Conservation (phyloP, 2,888 invertebrate genomes). For the Chrysomela aeneicollis region DNA sequence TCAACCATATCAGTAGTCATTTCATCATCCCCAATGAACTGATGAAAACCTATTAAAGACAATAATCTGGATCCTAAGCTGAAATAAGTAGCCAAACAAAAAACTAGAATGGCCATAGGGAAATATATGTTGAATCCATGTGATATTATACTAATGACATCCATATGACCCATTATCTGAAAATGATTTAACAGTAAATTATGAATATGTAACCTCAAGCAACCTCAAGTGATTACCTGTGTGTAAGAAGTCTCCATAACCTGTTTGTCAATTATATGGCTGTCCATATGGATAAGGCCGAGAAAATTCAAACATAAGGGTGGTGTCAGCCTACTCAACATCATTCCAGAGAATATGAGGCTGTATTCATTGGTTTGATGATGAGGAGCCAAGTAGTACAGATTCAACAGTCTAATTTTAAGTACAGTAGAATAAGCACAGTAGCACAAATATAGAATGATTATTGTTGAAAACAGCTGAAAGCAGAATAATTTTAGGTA, state of each 20-base stretch:
- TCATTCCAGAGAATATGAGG: conserved; percentile 98
- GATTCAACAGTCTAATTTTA: conserved; percentile 93
- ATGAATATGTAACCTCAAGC: too few relatives aligned
- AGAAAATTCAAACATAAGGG: conserved; percentile 99
- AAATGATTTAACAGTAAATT: conserved; percentile 21
- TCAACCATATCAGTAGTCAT: conserved; percentile 93
- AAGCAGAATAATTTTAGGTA: conserved; percentile 46
- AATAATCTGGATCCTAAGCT: conserved; percentile 90
- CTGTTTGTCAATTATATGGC: conserved; percentile 83
- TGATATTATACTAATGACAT: conserved; percentile 94
- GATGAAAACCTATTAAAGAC: conserved; percentile 93
- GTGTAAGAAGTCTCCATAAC: conserved; percentile 94
- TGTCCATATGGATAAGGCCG: conserved; percentile 97
- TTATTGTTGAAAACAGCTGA: conserved; percentile 86
- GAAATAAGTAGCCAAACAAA: conserved; percentile 94
- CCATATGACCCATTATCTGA: conserved; percentile 99
- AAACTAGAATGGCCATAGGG: conserved; percentile 93
- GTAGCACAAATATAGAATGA: conserved; percentile 94
- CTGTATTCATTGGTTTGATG: conserved; percentile 99
- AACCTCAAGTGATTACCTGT: conserved; percentile 79
- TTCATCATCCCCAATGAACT: conserved; percentile 94
- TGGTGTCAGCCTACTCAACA: conserved; percentile 95
- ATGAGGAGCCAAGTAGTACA: conserved; percentile 96
- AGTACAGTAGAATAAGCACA: conserved; percentile 98
- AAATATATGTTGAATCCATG: conserved; percentile 99